Evolutionary conservation across 2,888 invertebrate genomes (phyloP), one percentile per base, ranked within the genome.

Genomic region (Epistrophella euchroma): DNA sequence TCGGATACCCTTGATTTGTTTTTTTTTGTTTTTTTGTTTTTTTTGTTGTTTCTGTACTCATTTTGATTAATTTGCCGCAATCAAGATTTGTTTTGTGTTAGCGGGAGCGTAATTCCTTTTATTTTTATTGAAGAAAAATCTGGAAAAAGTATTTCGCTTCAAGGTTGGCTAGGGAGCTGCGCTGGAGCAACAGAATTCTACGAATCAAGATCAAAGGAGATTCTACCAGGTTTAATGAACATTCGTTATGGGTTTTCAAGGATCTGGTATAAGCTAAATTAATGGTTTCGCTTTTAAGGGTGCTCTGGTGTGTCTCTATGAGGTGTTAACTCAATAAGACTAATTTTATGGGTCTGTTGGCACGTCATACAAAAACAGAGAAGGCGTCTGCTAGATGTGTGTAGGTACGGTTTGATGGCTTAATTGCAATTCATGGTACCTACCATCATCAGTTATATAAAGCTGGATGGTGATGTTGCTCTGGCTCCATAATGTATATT

Each of bases 11-110:
- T 25, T 71, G 64, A 71, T n/a, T 45, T 73, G 17, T 58, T 11
- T 35, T 35, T 37, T 13, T 6, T 58, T 19, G 13, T 13, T 58
- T 6, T 45, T 9, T 19, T 40, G 7, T 47, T 47, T 10, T 56
- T 32, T 25, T 55, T 9, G 58, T 66, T 86, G 77, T 86, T 77
- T 58, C 60, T 86, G 77, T 86, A 72, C 64, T 82, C 86, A 78
- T 86, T 86, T 86, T 86, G 86, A 86, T 86, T 86, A 86, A 86
- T 86, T 86, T 86, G 73, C 82, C 86, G 77, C 86, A 86, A 86
- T 86, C 86, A 86, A 86, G 86, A 86, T 82, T 52, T 86, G 82
- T 68, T 37, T 37, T 22, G 64, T 25, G 52, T 68, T 68, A 77
- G 81, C 43, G 52, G 52, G 64, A 75, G 43, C 47, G 68, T 35